Conservation (phyloP, 2,888 invertebrate genomes). For the Apoderus coryli region DNA sequence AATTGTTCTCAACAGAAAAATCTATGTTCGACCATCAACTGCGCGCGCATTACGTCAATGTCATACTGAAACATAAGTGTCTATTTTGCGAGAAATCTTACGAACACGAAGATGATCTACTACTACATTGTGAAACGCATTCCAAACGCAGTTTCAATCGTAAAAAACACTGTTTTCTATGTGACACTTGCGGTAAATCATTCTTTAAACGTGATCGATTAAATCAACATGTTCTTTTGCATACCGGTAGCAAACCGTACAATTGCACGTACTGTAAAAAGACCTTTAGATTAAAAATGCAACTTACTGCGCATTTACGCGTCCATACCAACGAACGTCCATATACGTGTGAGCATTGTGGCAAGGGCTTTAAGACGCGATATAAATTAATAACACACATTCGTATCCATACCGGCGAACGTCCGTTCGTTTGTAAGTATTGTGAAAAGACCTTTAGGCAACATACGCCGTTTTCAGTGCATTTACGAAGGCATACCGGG, state of each 20-base stretch:
- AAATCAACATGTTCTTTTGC: slow-evolving; percentile 20
- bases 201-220: slow-evolving; percentile 26
- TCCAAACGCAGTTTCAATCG: slow-evolving; percentile 21
- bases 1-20: slow-evolving; percentile 35
- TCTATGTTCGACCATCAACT: slow-evolving; percentile 23
- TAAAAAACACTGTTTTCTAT: slow-evolving; percentile 26
- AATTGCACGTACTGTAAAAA: slow-evolving; percentile 27
- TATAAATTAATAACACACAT: slow-evolving; percentile 22
- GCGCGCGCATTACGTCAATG: slow-evolving; percentile 28
- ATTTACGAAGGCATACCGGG: slow-evolving; percentile 48
- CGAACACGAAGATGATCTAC: slow-evolving; percentile 5
- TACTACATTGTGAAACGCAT: slow-evolving; percentile 32
- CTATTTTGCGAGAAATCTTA: slow-evolving; percentile 25
- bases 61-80: slow-evolving; percentile 25
- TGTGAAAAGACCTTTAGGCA: slow-evolving; percentile 30
- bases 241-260: slow-evolving; percentile 16
- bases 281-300: slow-evolving; percentile 23
- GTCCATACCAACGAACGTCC: slow-evolving; percentile 31
- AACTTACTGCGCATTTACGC: slow-evolving; percentile 18
- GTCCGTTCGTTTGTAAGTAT: slow-evolving; percentile 22
- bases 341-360: slow-evolving; percentile 22
- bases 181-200: slow-evolving; percentile 28
- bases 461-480: slow-evolving; percentile 46
- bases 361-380: slow-evolving; percentile 21
- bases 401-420: slow-evolving; percentile 24